Base-by-base conservation (phyloP, 2,113 vertebrate species). In the Macaca mulatta region DNA sequence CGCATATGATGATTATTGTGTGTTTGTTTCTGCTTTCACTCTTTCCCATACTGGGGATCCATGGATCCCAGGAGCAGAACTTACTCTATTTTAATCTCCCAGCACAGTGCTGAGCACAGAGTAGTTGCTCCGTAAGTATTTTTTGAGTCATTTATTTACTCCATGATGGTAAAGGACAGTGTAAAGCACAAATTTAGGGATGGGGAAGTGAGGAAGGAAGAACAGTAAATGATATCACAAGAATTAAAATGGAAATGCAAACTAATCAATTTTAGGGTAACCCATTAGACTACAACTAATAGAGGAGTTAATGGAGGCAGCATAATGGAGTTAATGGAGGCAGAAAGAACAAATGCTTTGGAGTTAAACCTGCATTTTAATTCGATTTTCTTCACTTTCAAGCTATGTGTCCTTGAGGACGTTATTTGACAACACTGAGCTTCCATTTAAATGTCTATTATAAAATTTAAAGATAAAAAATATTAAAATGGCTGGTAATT, bases 11-110 rank as follows among this genome's bases (percentile, higher is more conserved):
- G 52, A 85, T 92, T 90, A 69, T 43, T 89, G 13, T 91, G 27
- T 93, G 38, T 70, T 64, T 88, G 40, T 61, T 87, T 96, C 55
- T 87, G n/a, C n/a, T 57, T 86, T 94, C n/a, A 89, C 11, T 23
- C 14, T 52, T 95, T 80, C 6, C 20, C 40, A 16, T 70, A 9
- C 18, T 77, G 23, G 17, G 11, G 14, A 67, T 86, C 64, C 32
- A 64, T 32, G 43, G 89, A 82, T 78, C 8, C 40, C 10, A 32
- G 52, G 10, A 74, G 64, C 43, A 87, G n/a, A 27, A 89, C 55
- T 64, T 86, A 48, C 20, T 84, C 40, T 88, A 8, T 55, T 6
- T 50, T 78, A 86, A 86, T 90, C 13, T 95, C 25, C 8, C 23
- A 55, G 10, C 35, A 52, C 30, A n/a, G 43, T 87, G 59, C 38